Conservation (phyloP, 2,888 invertebrate species). For the Aromia moschata region DNA sequence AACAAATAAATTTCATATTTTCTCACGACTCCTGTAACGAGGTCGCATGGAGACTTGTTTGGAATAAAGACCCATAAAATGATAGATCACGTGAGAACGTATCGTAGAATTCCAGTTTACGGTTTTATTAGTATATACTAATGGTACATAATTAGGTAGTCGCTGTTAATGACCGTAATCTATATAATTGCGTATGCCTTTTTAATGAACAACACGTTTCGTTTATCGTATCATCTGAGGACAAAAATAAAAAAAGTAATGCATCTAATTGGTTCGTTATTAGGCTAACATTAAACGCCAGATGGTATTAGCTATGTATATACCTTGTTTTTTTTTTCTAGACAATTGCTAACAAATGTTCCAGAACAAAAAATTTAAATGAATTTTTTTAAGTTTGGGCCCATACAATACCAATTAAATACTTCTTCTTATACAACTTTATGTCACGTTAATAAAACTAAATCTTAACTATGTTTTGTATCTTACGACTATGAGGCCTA, state of each 20-base stretch:
- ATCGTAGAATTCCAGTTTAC: slow-evolving; percentile 24
- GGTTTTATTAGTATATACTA: slow-evolving; percentile 20
- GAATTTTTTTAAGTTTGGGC: too few species aligned
- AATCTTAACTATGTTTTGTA: too few species aligned
- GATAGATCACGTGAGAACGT: slow-evolving; percentile 22
- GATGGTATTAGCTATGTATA: background rate
- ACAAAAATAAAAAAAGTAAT: background rate
- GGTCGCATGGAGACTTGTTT: slow-evolving; percentile 7
- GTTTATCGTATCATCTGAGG: background rate
- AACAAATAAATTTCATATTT: too few species aligned
- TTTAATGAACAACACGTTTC: slow-evolving; percentile 8
- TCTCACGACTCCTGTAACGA: slow-evolving; percentile 24
- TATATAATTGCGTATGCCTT: slow-evolving; percentile 13
- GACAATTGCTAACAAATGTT: too few species aligned
- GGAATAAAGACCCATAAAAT: slow-evolving; percentile 17
- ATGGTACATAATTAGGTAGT: slow-evolving; percentile 24
- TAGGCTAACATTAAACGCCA: background rate
- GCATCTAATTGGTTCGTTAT: background rate
- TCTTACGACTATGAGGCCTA: too few species aligned
- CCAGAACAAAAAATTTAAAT: too few species aligned
- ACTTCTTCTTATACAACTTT: too few species aligned
- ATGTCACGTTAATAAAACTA: too few species aligned
- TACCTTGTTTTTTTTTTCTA: too few species aligned
- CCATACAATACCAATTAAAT: too few species aligned
- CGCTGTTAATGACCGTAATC: slow-evolving; percentile 10